Base-by-base conservation (phyloP, 2,888 invertebrate species). In the Meiosimyza decipiens region DNA sequence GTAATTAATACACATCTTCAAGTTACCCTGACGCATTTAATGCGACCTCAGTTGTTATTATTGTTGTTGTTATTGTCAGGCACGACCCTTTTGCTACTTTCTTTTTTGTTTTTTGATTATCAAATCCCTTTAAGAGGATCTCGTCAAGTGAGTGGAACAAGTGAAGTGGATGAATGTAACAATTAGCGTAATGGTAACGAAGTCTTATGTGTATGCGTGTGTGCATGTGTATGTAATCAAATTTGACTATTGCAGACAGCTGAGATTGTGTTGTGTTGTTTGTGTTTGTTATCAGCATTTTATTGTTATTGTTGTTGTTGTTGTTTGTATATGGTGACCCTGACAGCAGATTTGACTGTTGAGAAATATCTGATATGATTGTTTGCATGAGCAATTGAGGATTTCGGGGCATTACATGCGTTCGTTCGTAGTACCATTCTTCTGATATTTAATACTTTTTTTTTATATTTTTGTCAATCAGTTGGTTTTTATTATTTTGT, bases 181-280 rank as follows among this genome's bases (percentile, higher is more conserved):
- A 71, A 71, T 71, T 71, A 71, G 57, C 71, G 54, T 71, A 65
- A 71, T 71, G 65, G 57, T 18, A 71, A 71, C 50, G 65, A 40
- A 40, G 40, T 40, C 22, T 16, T 15, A 67, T 47, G n/a, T n/a
- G 52, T 18, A 22, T 67, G 57, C 18, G 9, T 67, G 59, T 9
- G 69, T 16, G 63, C 49, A 12, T 49, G 47, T n/a, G 49, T 50
- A 16, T 40, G 40, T 40, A 40, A 40, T 40, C 40, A 40, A 40
- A 40, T 40, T 40, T 40, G 40, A 40, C 40, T 40, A 40, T 40
- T 40, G 40, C 22, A 18, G 50, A 28, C 49, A 15, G 65, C 16
- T 52, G 52, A 52, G 22, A n/a, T 65, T 65, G 64, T 40, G 9
- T 64, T 64, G 33, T 22, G 15, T 22, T 59, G 16, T 15, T 40